Evolutionary conservation across 2,888 invertebrate species (phyloP), one percentile per base, ranked within the genome.

Genomic region (Tipula unca): DNA sequence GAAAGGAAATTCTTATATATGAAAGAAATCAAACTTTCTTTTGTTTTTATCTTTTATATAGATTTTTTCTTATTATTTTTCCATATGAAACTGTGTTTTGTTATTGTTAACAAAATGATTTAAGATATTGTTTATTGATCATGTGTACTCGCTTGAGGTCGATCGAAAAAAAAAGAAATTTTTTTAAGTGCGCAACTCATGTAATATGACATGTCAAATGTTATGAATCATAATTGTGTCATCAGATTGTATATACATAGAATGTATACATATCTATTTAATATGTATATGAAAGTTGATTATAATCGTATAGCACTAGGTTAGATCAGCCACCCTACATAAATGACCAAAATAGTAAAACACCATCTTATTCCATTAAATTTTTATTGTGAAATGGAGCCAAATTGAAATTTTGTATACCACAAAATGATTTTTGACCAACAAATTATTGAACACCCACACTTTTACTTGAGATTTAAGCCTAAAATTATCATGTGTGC

Each of bases 11-110:
- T 69, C 69, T 69, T 69, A 69, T 17, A 54, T 69, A 69, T 25
- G 25, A 69, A 69, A 69, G 69, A 69, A 69, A 69, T 69, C 69
- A 69, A 48, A 69, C 69, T 69, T 69, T 69, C 69, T 69, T 69
- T 69, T 69, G 69, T 69, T 69, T 48, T 25, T 69, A 69, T 25
- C 69, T 25, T 20, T 69, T 25, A 3, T 69, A 69, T 69, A 69
- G 25, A 25, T 69, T 69, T 69, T 48, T 69, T 69, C 2, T 69
- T 69, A 69, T 69, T 69, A 69, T 69, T 69, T 25, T 25, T 48
- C 3, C 17, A 48, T 48, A 20, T 25, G 10, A 1, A 69, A 69
- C 8, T 48, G 69, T 6, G 6, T 32, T 6, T 69, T 69, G 25
- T 69, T 69, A 20, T 69, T 69, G 69, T 69, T 69, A 69, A 69